phyloP scores from a whole-genome alignment of 2,113 vertebrate genomes.

The Elaphurus davidianus region DNA sequence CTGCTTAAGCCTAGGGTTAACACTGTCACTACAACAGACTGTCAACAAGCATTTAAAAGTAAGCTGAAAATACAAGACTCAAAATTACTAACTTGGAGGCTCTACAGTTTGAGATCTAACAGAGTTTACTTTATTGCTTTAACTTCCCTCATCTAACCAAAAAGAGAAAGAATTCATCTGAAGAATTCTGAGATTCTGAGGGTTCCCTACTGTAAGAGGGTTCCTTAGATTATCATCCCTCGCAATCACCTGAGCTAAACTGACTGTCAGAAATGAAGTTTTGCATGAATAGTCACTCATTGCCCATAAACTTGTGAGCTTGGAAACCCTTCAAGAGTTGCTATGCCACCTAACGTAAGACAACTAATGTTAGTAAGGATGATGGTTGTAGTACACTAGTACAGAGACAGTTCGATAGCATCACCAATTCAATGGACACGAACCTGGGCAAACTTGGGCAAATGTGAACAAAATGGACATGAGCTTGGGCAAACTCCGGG shows the following conservation, averaged over 20 bases:
- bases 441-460: background rate
- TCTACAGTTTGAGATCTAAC: background rate
- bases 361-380: background rate
- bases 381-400: background rate
- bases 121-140: conserved; percentile 7
- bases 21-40: background rate
- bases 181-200: background rate
- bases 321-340: conserved; percentile 15
- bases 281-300: background rate
- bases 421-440: background rate
- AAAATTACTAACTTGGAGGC: background rate
- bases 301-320: background rate
- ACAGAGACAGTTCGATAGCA: background rate
- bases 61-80: background rate
- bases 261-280: background rate
- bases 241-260: background rate
- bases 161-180: background rate
- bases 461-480: background rate
- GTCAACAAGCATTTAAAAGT: conserved; percentile 30
- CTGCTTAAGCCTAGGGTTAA: background rate
- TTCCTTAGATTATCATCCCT: background rate
- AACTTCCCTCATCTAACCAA: background rate
- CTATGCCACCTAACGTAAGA: background rate
- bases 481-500: background rate
- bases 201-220: background rate